phyloP scores from a whole-genome alignment of 1,140 invertebrate genomes.

The Glossosoma conforme region DNA sequence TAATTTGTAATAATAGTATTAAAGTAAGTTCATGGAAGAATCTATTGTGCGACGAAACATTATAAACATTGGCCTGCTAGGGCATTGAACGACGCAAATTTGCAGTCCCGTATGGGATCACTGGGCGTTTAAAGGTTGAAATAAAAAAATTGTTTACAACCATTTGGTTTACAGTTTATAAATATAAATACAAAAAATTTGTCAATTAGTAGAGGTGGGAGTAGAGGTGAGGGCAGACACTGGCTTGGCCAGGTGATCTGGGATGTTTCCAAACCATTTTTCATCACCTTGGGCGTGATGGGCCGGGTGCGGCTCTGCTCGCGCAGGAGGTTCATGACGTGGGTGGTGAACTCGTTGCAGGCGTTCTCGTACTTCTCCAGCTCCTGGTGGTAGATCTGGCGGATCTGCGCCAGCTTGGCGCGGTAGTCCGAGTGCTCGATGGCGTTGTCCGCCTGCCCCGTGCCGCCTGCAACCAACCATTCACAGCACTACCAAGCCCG shows the following conservation, averaged over 20 bases:
- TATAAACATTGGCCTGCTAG: too few relatives aligned
- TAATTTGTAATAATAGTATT: too few relatives aligned
- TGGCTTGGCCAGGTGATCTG: background rate
- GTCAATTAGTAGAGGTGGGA: too few relatives aligned
- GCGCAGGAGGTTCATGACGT: slow-evolving; percentile 96
- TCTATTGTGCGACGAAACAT: too few relatives aligned
- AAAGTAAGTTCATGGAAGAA: too few relatives aligned
- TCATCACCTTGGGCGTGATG: slow-evolving; percentile 68
- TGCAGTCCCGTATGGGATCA: too few relatives aligned
- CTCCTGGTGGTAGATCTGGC: slow-evolving; percentile 99
- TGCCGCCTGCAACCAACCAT: slow-evolving; percentile 33
- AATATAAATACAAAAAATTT: background rate
- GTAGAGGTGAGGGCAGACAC: too few relatives aligned
- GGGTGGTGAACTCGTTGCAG: slow-evolving; percentile 99
- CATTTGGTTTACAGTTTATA: background rate
- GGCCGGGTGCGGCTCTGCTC: slow-evolving; percentile 97
- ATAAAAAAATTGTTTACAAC: background rate
- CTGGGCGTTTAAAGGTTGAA: too few relatives aligned
- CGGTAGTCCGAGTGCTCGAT: slow-evolving; percentile 99
- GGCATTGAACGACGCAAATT: too few relatives aligned
- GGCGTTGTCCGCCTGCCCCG: slow-evolving; percentile 82
- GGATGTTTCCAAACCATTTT: background rate
- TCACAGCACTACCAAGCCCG: background rate
- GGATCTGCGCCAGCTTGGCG: slow-evolving; percentile 97
- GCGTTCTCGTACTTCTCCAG: slow-evolving; percentile 99